Evolutionary conservation across 2,888 invertebrate genomes (phyloP), one percentile per base, ranked within the genome.

Genomic region (Lucinisca nassula): DNA sequence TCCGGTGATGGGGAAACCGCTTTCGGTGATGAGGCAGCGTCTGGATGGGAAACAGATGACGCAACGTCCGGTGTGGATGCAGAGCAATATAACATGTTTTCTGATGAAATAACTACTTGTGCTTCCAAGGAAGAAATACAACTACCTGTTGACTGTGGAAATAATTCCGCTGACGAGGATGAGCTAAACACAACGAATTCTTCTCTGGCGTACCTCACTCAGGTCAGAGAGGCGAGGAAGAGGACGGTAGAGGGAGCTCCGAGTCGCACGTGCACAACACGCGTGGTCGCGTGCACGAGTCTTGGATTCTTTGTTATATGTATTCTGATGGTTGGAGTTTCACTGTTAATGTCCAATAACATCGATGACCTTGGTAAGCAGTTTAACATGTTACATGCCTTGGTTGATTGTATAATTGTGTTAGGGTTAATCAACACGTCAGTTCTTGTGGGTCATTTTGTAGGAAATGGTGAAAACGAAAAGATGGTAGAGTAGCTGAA

Each of bases 331-430:
- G 87, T 90, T 8, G 90, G 90, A 1, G 85, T 81, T 4, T 85
- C 87, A 21, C 75, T 90, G 12, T 30, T 87, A 0, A 90, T 90
- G 90, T 90, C 90, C 6, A 82, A 87, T 30, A 78, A 87, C 38
- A 90, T 90, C 24, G 90, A 90, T 30, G 78, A 55, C 49, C 81
- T 82, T 81, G 90, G 90, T 90, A 85, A 74, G 81, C n/a, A n/a
- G n/a, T n/a, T n/a, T n/a, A n/a, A n/a, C n/a, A n/a, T n/a, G n/a
- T n/a, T n/a, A n/a, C n/a, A n/a, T n/a, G n/a, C n/a, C n/a, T n/a
- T n/a, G n/a, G n/a, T n/a, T n/a, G n/a, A n/a, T n/a, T n/a, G n/a
- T n/a, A n/a, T n/a, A n/a, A n/a, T n/a, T n/a, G n/a, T n/a, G n/a
- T n/a, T n/a, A n/a, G n/a, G n/a, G n/a, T n/a, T n/a, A n/a, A n/a